A percentile compares a stretch with the other conserved stretches of the same genome.
These are phyloP conservation scores for Drosophila prolongata DNA, from an alignment of 2,888 invertebrate species.

Conservation along the genomic window DNA sequence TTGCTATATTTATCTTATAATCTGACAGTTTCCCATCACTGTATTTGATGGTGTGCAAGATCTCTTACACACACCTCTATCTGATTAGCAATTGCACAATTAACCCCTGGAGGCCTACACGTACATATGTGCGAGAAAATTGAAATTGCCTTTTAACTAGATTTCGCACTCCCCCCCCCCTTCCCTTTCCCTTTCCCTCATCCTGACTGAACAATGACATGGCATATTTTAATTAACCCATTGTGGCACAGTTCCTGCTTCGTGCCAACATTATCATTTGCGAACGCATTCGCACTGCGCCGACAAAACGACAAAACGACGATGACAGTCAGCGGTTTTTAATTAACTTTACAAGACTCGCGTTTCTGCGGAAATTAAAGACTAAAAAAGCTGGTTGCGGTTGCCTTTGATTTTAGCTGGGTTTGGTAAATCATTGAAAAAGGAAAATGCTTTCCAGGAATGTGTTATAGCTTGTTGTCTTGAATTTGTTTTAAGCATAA, in stretches of 20 bases:
- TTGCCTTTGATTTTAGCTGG: slow-evolving; percentile 24
- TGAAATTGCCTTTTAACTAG: slow-evolving; percentile 38
- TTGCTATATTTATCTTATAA: too few species aligned
- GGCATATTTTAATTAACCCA: slow-evolving; percentile 45
- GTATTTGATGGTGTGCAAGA: not conserved
- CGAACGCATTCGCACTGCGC: slow-evolving; percentile 14
- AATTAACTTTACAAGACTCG: slow-evolving; percentile 54
- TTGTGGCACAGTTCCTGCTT: slow-evolving; percentile 30
- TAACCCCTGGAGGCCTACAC: slow-evolving; percentile 36
- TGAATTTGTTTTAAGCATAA: not conserved
- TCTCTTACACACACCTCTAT: slow-evolving; percentile 8
- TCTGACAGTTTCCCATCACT: not conserved
- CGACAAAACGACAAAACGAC: slow-evolving; percentile 24
- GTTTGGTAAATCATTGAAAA: not conserved
- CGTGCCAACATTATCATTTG: slow-evolving; percentile 35
- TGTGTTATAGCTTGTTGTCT: not conserved
- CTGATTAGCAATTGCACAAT: slow-evolving; percentile 34
- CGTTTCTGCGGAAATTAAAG: slow-evolving; percentile 36
- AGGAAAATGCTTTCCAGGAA: not conserved
- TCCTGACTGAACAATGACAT: slow-evolving; percentile 26
- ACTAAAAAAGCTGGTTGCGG: slow-evolving; percentile 25
- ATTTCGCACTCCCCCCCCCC: slow-evolving; percentile 2
- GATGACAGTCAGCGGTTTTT: slow-evolving; percentile 57
- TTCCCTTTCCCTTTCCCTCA: not conserved
- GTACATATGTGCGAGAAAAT: slow-evolving; percentile 24